Evolutionary conservation across 1,140 invertebrate species (phyloP).

Genomic region (Drosophila arawakana): DNA sequence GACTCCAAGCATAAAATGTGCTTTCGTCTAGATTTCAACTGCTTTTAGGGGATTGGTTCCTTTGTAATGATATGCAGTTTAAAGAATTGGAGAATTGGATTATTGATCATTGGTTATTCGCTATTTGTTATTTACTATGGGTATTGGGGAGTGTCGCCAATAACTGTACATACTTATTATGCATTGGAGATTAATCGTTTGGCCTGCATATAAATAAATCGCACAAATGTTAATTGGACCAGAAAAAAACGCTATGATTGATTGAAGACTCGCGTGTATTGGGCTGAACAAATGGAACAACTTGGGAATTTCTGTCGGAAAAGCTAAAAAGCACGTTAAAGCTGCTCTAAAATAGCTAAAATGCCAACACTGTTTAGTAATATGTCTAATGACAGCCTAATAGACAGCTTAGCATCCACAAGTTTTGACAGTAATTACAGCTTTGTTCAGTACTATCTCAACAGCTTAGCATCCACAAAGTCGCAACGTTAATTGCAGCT

Average conservation of each 20-base stretch:
- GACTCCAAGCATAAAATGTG: conserved; percentile 18
- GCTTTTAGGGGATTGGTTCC: conserved; percentile 44
- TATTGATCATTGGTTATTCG: conserved; percentile 2
- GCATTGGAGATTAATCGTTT: conserved; percentile 12
- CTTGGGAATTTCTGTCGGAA: too few relatives aligned
- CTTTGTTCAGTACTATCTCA: too few relatives aligned
- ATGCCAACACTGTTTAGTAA: too few relatives aligned
- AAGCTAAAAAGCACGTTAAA: too few relatives aligned
- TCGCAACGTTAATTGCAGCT: background rate
- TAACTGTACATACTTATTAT: conserved; percentile 18
- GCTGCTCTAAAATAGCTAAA: too few relatives aligned
- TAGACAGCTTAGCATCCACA: too few relatives aligned
- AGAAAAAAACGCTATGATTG: conserved; percentile 40
- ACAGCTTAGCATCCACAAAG: background rate
- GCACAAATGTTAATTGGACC: conserved; percentile 35
- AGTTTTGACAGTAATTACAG: too few relatives aligned
- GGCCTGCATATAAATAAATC: background rate
- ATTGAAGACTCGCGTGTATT: conserved; percentile 19
- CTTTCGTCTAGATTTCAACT: background rate
- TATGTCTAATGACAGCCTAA: too few relatives aligned
- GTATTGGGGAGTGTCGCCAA: conserved; percentile 37
- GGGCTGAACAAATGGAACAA: conserved; percentile 8
- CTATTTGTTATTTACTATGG: background rate
- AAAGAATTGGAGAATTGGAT: background rate
- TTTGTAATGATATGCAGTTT: conserved; percentile 33